Evolutionary conservation across 2,888 invertebrate species (phyloP).

Genomic region (Caenorhabditis japonica): DNA sequence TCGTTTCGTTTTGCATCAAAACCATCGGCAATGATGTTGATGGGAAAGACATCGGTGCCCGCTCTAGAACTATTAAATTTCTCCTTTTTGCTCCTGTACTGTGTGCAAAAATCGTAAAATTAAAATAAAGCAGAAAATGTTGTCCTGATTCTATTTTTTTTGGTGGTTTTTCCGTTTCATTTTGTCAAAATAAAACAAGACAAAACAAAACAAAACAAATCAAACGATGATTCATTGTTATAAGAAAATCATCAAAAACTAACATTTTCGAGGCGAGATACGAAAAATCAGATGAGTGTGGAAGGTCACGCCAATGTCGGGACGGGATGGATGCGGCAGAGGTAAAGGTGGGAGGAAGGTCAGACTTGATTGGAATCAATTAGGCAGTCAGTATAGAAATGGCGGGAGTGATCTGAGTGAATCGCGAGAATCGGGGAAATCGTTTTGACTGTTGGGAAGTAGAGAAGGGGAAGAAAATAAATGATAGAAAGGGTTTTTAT

Average conservation of each 20-base stretch:
- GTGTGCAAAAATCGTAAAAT: no score
- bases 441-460: no score
- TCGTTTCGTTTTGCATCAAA: slow-evolving; percentile 18
- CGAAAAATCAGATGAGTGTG: slow-evolving; percentile 34
- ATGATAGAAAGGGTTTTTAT: no score
- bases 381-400: slow-evolving; percentile 16
- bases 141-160: no score
- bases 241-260: no score
- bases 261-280: no score
- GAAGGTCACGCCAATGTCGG: slow-evolving; percentile 54
- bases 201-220: background rate
- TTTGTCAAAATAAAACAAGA: background rate
- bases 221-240: slow-evolving; percentile 18
- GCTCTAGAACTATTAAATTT: slow-evolving; percentile 15
- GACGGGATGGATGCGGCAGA: slow-evolving; percentile 10
- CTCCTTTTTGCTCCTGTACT: no score
- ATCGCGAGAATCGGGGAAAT: background rate
- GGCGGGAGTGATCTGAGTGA: slow-evolving; percentile 19
- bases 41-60: background rate
- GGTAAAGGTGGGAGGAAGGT: slow-evolving; percentile 19
- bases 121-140: no score
- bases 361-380: slow-evolving; percentile 50
- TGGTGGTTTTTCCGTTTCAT: no score
- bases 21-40: slow-evolving; percentile 17
- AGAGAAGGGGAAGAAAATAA: no score